Base-by-base conservation (phyloP, 2,888 invertebrate genomes). In the Hemithea aestivaria region DNA sequence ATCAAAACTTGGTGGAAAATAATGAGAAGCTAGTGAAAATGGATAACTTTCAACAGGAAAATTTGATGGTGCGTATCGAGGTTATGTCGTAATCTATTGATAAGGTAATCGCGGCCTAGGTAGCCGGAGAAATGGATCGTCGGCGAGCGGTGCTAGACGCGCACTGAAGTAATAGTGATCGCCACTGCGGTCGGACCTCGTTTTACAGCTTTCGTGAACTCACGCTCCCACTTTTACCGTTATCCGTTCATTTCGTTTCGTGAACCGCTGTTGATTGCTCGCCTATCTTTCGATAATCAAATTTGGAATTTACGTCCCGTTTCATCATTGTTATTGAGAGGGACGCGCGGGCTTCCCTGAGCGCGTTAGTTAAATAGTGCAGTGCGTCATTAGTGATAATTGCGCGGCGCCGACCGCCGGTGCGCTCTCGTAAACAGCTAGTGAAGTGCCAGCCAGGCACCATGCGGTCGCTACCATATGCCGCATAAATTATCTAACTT, bases 401-500 rank as follows among this genome's bases (percentile, higher is more conserved):
- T 48, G 51, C 53, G 53, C 56, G 57, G 59, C 65, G 63, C 56
- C 3, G 2, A 48, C 59, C 65, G 63, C 56, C 3, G 2, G 49
- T 46, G 62, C 45, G 44, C 51, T 53, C 55, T 52, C 70, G 78
- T 82, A 82, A 83, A 84, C 81, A 83, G 69, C 25, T 56, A 51
- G 42, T 60, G 48, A 47, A 54, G 61, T 87, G 85, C 85, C 85
- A 85, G 66, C 83, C 66, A 77, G 77, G 85, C 85, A 84, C 83
- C 85, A 85, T 85, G 85, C 77, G 85, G 83, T 81, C 63, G 69
- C 57, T 62, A 40, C 82, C 85, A 83, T 85, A 85, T 85, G 85
- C 72, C 64, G 50, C 39, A 21, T 59, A 58, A 53, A 30, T 53
- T 54, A 49, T 27, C 51, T 53, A 67, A 57, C 67, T 56, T 62